Conservation (phyloP, 2,113 vertebrate genomes). For the Tyrannus savana region DNA sequence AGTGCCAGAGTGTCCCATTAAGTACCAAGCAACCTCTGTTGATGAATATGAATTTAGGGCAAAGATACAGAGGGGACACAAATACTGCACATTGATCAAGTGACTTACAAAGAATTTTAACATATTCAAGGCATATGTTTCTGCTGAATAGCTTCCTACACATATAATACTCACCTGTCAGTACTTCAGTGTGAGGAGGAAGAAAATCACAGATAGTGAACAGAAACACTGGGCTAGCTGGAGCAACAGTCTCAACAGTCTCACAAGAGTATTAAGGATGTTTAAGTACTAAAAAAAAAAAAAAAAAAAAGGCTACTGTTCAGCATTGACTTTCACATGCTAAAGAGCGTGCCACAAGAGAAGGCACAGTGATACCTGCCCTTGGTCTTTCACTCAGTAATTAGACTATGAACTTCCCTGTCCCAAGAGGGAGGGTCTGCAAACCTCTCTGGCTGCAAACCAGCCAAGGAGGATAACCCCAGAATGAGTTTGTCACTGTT, state of each 20-base stretch:
- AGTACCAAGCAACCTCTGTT: slow-evolving; percentile 32
- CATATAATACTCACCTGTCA: slow-evolving; percentile 48
- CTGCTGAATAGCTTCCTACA: slow-evolving; percentile 18
- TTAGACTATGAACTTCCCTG: background rate
- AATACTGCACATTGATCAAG: slow-evolving; percentile 40
- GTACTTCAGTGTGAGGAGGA: background rate
- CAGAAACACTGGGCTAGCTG: background rate
- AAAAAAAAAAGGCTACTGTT: background rate
- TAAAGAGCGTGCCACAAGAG: background rate
- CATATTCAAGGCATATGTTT: slow-evolving; percentile 45
- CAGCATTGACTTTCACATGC: background rate
- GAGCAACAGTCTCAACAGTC: background rate
- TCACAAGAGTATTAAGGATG: background rate
- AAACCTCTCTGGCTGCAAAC: slow-evolving; percentile 7
- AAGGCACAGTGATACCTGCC: background rate
- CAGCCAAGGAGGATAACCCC: background rate
- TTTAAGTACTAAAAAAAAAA: background rate
- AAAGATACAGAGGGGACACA: slow-evolving; percentile 38
- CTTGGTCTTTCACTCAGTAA: background rate
- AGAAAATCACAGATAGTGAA: background rate
- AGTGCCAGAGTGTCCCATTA: slow-evolving; percentile 36
- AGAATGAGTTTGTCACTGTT: slow-evolving; percentile 10
- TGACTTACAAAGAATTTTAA: slow-evolving; percentile 22
- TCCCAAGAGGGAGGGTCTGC: background rate
- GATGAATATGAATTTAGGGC: slow-evolving; percentile 65